Base-by-base conservation (phyloP, 2,797 vertebrate genomes). In the Melanotaenia nigrans region DNA sequence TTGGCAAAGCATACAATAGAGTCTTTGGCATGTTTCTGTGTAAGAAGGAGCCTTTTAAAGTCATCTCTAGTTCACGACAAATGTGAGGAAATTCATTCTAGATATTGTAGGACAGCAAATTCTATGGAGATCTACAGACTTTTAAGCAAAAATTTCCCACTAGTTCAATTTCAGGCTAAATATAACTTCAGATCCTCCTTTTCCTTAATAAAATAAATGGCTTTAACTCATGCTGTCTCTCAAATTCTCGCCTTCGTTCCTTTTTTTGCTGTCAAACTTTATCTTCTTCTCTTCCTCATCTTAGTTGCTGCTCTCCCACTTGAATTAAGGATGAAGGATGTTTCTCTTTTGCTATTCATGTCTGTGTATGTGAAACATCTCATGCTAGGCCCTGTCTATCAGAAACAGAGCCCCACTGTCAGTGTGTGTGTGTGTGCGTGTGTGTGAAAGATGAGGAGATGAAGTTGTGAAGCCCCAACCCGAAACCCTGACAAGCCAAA, bases 281-380 rank as follows among this genome's bases (percentile, higher is more conserved):
- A 91, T 92, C 84, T 88, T 75, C 32, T 82, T 83, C 56, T 67
- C 71, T 81, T 77, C 86, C 84, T 90, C 88, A 81, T 90, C 85
- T 87, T 75, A 71, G 78, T 87, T 73, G 83, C 74, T 56, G 75
- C 81, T 87, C 81, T 91, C 83, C 75, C 77, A 86, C 85, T 90
- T 87, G 81, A 91, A 89, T 92, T 90, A 90, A 82, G 86, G 88
- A 89, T 90, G 91, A 91, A 87, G 88, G 88, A 89, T 90, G 85
- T 86, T 87, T 89, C 45, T 47, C 85, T 83, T 85, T 83, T 85
- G 81, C 73, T 66, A 69, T 85, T 87, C 84, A 62, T 72, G 76
- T 78, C 73, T 83, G 79, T 58, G 77, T 88, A 57, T 85, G 85
- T 79, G 78, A 77, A 88, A 86, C 81, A 82, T 84, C 88, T 89